Evolutionary conservation across 2,113 vertebrate genomes (phyloP), one percentile per base, ranked within the genome.

Genomic region (Vireo altiloquus): DNA sequence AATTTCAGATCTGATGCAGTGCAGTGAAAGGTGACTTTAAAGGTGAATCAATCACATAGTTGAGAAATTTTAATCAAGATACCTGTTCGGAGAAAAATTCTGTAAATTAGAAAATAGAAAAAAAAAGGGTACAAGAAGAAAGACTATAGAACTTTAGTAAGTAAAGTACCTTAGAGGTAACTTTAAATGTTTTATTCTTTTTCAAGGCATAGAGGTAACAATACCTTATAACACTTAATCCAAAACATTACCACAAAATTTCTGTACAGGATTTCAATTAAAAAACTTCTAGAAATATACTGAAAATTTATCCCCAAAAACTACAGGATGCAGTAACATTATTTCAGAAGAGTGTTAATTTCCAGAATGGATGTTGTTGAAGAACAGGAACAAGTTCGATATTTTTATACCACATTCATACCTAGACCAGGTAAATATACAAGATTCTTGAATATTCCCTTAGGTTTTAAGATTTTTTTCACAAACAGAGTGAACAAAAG

Each of bases 251-350:
- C 14, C 66, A 15, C 21, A 53, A 52, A 42, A 56, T 10, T 69
- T 80, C 63, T 16, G 8, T 19, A 13, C 30, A 69, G 17, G 14
- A 57, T 74, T 89, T 79, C 3, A 69, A 27, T 40, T 52, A 5
- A 28, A n/a, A 71, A 61, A 72, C 3, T 0, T 64, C 24, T 28
- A 60, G 21, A 72, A 89, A 69, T 8, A 39, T 24, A 18, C 21
- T 39, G 18, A 92, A 85, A 85, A 61, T 24, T 31, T 76, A 56
- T 37, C 11, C 17, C 77, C 4, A 46, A 72, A 68, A 90, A 25
- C 6, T 46, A 33, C 19, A 65, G 44, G 11, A 5, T 83, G 7
- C 11, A 70, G n/a, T 59, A 65, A 30, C 0, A 0, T 33, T 76
- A 12, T 52, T 56, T 76, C 53, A 70, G 10, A 74, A 66, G 7